Conservation (phyloP, 2,113 vertebrate genomes). For the Passer montanus region DNA sequence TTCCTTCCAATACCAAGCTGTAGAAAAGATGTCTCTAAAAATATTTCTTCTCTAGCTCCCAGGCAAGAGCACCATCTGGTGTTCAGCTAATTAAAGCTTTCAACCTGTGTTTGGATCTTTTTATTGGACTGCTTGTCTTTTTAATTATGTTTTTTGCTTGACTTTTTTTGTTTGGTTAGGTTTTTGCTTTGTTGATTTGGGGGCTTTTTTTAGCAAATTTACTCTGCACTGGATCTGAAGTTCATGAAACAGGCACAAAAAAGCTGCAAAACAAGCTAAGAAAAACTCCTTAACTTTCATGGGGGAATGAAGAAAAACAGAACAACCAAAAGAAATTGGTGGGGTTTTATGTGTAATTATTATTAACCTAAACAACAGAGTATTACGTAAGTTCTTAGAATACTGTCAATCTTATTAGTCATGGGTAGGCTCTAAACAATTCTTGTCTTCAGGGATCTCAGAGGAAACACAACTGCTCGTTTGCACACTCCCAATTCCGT, state of each 20-base stretch:
- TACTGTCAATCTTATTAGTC: background rate
- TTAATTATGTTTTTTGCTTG: background rate
- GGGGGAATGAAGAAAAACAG: rapidly evolving
- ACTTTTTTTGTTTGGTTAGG: background rate
- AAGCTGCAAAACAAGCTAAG: background rate
- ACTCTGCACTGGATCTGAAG: background rate
- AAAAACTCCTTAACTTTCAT: background rate
- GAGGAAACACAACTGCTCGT: background rate
- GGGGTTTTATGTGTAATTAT: background rate
- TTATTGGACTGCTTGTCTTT: background rate
- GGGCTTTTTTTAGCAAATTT: background rate
- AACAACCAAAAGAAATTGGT: background rate
- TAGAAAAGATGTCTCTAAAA: background rate
- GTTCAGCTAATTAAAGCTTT: slow-evolving; percentile 42
- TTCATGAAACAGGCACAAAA: background rate
- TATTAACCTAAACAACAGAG: background rate
- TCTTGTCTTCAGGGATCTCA: background rate
- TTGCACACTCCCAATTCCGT: rapidly evolving
- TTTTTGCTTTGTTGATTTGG: background rate
- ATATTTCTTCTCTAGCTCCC: slow-evolving; percentile 16
- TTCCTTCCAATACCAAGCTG: background rate
- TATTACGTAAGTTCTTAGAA: background rate
- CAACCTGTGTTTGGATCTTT: background rate
- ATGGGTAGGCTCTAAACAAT: background rate
- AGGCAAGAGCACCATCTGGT: slow-evolving; percentile 75